Conservation (phyloP, 2,113 vertebrate genomes). For the Anhinga anhinga region DNA sequence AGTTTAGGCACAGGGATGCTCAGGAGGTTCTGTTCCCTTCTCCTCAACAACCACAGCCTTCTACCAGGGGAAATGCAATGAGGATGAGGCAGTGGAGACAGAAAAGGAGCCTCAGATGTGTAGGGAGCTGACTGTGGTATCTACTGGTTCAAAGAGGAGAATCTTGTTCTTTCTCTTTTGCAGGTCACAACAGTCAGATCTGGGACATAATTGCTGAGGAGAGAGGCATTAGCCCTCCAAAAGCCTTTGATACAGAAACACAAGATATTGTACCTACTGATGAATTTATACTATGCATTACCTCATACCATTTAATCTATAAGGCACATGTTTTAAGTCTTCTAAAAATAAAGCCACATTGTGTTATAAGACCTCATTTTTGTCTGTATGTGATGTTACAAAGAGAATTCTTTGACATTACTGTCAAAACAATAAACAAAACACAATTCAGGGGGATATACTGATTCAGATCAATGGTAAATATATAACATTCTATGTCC, state of each 20-base stretch:
- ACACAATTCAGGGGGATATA: not conserved
- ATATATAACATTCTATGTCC: not conserved
- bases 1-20: not conserved
- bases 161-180: not conserved
- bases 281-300: not conserved
- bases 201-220: not conserved
- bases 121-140: not conserved
- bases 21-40: not conserved
- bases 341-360: not conserved
- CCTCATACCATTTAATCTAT: not conserved
- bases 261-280: not conserved
- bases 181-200: not conserved
- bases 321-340: not conserved
- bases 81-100: not conserved
- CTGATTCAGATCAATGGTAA: not conserved
- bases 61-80: not conserved
- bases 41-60: not conserved
- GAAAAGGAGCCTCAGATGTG: not conserved
- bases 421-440: slow-evolving; percentile 35
- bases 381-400: not conserved
- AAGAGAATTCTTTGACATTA: slow-evolving; percentile 8
- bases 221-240: not conserved
- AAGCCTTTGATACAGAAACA: not conserved
- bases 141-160: not conserved
- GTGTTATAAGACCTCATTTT: not conserved